Evolutionary conservation across 2,888 invertebrate genomes (phyloP), one percentile per base, ranked within the genome.

Genomic region (Polydrusus pterygomalis): DNA sequence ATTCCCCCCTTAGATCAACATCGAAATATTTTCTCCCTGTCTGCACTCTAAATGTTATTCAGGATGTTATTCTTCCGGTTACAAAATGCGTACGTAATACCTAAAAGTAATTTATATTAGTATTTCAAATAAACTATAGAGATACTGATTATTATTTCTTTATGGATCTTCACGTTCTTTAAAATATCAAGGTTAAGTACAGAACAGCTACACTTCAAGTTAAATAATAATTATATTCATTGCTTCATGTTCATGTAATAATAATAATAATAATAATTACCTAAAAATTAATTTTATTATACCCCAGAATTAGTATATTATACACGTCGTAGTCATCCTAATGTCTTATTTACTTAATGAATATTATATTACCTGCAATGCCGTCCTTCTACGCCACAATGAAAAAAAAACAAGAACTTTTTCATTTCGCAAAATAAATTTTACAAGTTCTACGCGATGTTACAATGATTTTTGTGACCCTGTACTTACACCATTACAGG

Each of bases 361-460:
- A 54, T n/a, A 60, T 60, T 60, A 34, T 34, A 60, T 30, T 54
- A 54, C 15, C 58, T n/a, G n/a, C n/a, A 60, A 60, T 40, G 58
- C 11, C 58, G 15, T 60, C 38, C 38, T 38, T 60, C 40, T 38
- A 2, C 11, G 38, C 11, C 38, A 38, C 58, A 18, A 60, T 18
- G 5, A 17, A 38, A 60, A 38, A 34, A 38, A 11, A 2, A n/a
- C 38, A 1, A 15, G 15, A 15, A 56, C 2, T 5, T 38, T 38
- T 60, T 60, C 18, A 30, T 60, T 60, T 60, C 58, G 38, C 11
- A 60, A 60, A 60, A 56, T 34, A 10, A 6, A 34, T 34, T 38
- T 60, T 34, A 58, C 34, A 58, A 60, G 58, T 38, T n/a, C n/a
- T n/a, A 34, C 58, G 58, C 38, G 58, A 60, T 38, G 17, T 15